A percentile compares a stretch with the other conserved stretches of the same genome.
Evolutionary conservation across 2,888 invertebrate species (phyloP).

Genomic region (Neoscelio sp.): DNA sequence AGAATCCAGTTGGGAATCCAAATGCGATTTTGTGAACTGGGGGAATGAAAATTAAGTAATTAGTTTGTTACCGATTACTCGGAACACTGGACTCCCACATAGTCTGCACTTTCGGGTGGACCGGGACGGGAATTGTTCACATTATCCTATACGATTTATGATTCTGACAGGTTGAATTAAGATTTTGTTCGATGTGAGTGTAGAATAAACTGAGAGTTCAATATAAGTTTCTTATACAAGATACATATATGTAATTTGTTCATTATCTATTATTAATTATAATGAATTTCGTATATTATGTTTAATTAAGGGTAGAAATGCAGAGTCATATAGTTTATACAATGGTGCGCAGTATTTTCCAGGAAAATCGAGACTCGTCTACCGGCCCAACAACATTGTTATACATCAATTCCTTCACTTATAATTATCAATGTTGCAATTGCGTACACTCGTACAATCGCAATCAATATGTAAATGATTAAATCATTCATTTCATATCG

Average conservation of each 20-base stretch:
- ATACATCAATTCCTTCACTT: conserved; percentile 36
- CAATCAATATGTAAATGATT: conserved; percentile 44
- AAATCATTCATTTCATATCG: conserved; percentile 33
- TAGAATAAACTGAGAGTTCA: too few species aligned
- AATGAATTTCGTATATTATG: conserved; percentile 31
- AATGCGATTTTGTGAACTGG: too few species aligned
- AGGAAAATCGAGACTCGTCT: conserved; percentile 20
- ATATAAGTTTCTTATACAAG: not conserved
- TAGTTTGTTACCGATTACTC: too few species aligned
- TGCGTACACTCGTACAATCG: conserved; percentile 11
- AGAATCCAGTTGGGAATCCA: too few species aligned
- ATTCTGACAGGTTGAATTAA: too few species aligned
- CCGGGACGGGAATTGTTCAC: too few species aligned
- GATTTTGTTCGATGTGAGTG: too few species aligned
- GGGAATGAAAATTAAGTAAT: too few species aligned
- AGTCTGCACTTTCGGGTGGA: too few species aligned
- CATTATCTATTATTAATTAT: conserved; percentile 35
- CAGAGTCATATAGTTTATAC: conserved; percentile 26
- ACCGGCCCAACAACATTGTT: conserved; percentile 22
- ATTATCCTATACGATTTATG: too few species aligned
- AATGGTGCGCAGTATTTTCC: conserved; percentile 9
- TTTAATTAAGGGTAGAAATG: conserved; percentile 34
- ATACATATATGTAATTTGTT: conserved; percentile 22
- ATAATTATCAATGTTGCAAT: conserved; percentile 41
- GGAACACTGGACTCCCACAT: too few species aligned